Evolutionary conservation across 2,797 vertebrate species (phyloP), one percentile per base, ranked within the genome.

Genomic region (Sebastes taczanowskii): DNA sequence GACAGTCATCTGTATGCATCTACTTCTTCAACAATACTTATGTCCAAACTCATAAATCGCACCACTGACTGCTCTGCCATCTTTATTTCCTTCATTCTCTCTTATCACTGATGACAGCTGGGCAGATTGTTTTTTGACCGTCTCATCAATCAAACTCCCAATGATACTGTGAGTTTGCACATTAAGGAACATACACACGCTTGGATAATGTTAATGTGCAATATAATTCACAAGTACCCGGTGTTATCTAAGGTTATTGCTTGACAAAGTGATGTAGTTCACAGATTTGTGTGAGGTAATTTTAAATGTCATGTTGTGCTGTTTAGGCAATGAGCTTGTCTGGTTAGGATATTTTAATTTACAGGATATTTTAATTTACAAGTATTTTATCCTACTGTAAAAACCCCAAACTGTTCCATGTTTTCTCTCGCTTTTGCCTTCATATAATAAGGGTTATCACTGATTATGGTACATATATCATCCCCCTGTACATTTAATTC

Each of bases 81-180:
- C 76, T 86, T 82, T 73, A 80, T 84, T 81, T 74, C 67, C 64
- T 29, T 69, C 65, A 62, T 20, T 73, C 78, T 71, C 65, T 64
- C 77, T 91, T 63, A 66, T 75, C 77, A 74, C 68, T 74, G 62
- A 72, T 80, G 86, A 91, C 75, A 84, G 83, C 3, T 7, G 56
- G 72, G 73, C 86, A 86, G 86, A 86, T 84, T 86, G 82, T 87
- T 89, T 86, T 87, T 85, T 90, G 82, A 89, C 85, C 62, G 27
- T 70, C 76, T 76, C 84, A 89, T 93, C 86, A 80, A 89, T 93
- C 90, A 94, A 73, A 70, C 13, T 5, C 58, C 27, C 27, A 6
- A 59, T 52, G 52, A 74, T 68, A 27, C 52, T 58, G 73, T 61
- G 74, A 78, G 68, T 69, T 71, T 75, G 32, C 71, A 86, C 78